These are phyloP conservation scores for Heliothis virescens DNA, from an alignment of 1,140 invertebrate species.

Conservation along the genomic window DNA sequence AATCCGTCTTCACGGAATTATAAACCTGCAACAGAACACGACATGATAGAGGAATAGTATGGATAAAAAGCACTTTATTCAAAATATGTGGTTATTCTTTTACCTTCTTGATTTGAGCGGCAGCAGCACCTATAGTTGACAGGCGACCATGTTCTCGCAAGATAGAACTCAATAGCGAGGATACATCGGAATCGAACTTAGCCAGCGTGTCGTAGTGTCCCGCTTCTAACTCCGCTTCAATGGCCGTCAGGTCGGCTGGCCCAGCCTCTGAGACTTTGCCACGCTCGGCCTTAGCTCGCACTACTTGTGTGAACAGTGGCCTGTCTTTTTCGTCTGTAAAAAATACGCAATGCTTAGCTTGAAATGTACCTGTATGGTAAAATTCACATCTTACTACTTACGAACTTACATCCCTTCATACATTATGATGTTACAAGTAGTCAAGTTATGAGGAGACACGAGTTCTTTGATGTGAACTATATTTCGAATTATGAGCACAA, in stretches of 20 bases:
- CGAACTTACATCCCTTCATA: too few species aligned
- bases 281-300: constrained; percentile 90
- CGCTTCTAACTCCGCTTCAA: constrained; percentile 93
- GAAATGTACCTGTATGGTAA: too few species aligned
- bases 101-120: constrained; percentile 90
- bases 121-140: constrained; percentile 90
- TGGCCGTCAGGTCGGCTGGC: not conserved
- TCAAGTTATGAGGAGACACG: too few species aligned
- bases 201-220: constrained; percentile 93
- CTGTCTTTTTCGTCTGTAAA: constrained; percentile 91
- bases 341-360: not conserved
- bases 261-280: constrained; percentile 88
- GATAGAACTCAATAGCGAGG: constrained; percentile 88
- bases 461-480: too few species aligned
- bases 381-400: too few species aligned
- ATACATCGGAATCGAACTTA: constrained; percentile 94
- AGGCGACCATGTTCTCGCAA: constrained; percentile 90
- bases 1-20: constrained; percentile 78
- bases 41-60: constrained; percentile 29
- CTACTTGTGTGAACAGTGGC: constrained; percentile 88
- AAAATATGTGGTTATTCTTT: constrained; percentile 51
- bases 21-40: constrained; percentile 71
- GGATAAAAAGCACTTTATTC: not conserved
- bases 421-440: too few species aligned
- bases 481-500: too few species aligned